phyloP scores from a whole-genome alignment of 2,888 invertebrate genomes.

The Melangyna quadrimaculata region DNA sequence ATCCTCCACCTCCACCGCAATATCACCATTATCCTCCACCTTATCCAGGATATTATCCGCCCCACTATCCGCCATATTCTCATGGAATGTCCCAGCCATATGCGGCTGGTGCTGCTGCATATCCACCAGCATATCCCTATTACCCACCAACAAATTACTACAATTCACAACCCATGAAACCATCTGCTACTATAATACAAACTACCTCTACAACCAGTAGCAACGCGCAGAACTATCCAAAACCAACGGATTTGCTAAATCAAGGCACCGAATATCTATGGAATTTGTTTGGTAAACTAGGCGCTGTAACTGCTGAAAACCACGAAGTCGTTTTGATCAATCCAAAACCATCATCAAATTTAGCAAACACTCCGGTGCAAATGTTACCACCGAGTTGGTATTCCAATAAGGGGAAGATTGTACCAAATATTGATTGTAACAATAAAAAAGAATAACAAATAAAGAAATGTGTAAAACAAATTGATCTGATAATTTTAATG shows the following conservation, averaged over 20 bases:
- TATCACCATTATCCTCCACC: constrained; percentile 19
- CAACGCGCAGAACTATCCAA: background rate
- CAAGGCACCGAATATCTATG: constrained; percentile 8
- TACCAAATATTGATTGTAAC: constrained; percentile 3
- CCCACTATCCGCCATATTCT: background rate
- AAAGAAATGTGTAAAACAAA: background rate
- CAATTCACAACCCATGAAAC: background rate
- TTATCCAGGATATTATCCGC: constrained; percentile 35
- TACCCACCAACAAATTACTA: constrained; percentile 4
- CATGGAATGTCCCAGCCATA: background rate
- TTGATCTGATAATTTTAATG: too few species aligned
- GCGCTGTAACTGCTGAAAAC: background rate
- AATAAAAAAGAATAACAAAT: background rate
- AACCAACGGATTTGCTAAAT: background rate
- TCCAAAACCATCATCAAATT: background rate
- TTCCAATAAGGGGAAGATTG: background rate
- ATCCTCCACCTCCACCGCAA: background rate
- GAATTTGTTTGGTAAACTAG: constrained; percentile 14
- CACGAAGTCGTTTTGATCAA: background rate
- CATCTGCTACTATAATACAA: background rate
- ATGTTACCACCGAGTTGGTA: background rate
- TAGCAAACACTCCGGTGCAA: background rate
- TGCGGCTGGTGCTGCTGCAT: background rate
- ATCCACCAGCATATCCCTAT: background rate
- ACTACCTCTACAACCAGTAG: background rate